Evolutionary conservation across 2,888 invertebrate species (phyloP).

Genomic region (Cantharis lateralis): DNA sequence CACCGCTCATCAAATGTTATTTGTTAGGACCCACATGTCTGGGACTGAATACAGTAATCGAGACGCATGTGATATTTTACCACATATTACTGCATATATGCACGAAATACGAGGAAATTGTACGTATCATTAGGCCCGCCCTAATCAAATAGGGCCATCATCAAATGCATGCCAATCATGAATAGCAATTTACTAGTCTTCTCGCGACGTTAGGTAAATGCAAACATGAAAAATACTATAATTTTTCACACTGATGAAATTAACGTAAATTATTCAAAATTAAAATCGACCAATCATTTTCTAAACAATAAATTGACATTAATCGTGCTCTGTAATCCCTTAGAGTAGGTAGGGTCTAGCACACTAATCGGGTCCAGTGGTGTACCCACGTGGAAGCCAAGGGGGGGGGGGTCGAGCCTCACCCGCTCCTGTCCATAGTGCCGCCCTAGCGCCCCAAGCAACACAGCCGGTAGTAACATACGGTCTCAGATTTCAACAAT

Average conservation of each 20-base stretch:
- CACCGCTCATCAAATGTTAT: constrained; percentile 53
- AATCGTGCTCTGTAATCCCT: background rate
- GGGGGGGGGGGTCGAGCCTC: no score
- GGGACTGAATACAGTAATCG: constrained; percentile 54
- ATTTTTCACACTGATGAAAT: constrained; percentile 45
- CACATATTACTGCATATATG: constrained; percentile 48
- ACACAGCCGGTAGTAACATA: no score
- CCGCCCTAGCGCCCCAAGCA: no score
- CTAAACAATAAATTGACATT: background rate
- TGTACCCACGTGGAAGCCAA: no score
- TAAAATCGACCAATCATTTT: background rate
- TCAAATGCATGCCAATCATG: constrained; percentile 55
- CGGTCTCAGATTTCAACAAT: no score
- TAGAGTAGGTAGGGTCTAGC: no score
- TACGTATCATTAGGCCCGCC: constrained; percentile 55
- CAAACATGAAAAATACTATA: constrained; percentile 41
- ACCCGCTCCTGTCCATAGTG: no score
- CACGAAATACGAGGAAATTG: constrained; percentile 54
- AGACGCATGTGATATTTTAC: constrained; percentile 50
- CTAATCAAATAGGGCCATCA: constrained; percentile 56
- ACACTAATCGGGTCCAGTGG: no score
- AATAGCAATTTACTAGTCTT: constrained; percentile 46
- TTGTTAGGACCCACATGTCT: constrained; percentile 51
- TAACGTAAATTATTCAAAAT: constrained; percentile 45
- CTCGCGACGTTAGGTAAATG: constrained; percentile 27